These are phyloP conservation scores for Phyllostomus discolor DNA, from an alignment of 2,113 vertebrate genomes.

Conservation along the genomic window DNA sequence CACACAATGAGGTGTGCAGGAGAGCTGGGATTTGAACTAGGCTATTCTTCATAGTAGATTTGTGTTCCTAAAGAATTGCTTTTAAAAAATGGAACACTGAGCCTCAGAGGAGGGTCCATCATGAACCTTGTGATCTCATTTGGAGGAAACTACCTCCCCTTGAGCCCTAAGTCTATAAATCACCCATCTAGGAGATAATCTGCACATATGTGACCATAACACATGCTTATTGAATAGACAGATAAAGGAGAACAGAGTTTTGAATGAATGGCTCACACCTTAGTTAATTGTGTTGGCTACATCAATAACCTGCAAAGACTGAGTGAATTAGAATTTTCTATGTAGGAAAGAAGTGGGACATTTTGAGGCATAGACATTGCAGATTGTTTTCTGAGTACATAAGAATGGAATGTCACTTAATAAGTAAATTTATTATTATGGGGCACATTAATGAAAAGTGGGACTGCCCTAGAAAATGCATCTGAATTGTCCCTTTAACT, in stretches of 20 bases:
- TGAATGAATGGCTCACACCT: not conserved
- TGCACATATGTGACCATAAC: not conserved
- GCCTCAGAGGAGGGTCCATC: not conserved
- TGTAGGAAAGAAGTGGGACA: not conserved
- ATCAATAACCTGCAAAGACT: not conserved
- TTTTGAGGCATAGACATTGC: not conserved
- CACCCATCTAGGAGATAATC: not conserved
- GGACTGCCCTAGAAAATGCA: not conserved
- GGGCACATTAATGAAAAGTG: not conserved
- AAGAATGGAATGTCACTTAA: not conserved
- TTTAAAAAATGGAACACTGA: not conserved
- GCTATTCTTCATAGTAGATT: not conserved
- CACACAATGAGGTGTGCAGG: not conserved
- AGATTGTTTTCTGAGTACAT: not conserved
- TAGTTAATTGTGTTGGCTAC: not conserved
- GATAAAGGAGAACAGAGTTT: not conserved
- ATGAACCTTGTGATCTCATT: not conserved
- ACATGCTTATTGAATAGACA: not conserved
- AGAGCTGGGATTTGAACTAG: not conserved
- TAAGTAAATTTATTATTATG: not conserved
- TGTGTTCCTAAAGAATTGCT: not conserved
- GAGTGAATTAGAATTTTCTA: not conserved
- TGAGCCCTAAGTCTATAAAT: not conserved
- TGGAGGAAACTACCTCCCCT: not conserved
- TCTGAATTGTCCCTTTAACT: not conserved